Evolutionary conservation across 2,113 vertebrate genomes (phyloP).

Genomic region (Melanerpes formicivorus): DNA sequence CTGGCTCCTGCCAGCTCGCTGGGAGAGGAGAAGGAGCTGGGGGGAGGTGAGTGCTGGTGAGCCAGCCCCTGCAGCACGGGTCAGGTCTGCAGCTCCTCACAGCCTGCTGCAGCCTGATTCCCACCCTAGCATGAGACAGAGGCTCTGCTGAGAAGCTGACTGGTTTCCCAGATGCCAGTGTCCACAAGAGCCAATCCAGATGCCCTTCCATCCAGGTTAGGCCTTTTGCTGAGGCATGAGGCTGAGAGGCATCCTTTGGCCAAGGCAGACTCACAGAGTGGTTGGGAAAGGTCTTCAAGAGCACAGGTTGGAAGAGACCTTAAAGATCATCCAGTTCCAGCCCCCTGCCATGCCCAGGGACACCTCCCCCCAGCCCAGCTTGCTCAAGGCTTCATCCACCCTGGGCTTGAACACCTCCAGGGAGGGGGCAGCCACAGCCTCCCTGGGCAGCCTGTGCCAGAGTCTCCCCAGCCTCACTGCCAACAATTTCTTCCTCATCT

Average conservation of each 20-base stretch:
- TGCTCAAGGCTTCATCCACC: no score
- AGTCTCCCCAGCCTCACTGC: no score
- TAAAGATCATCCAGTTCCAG: no score
- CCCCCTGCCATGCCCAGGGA: no score
- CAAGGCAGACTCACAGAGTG: no score
- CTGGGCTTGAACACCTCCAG: no score
- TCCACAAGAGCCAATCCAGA: background rate
- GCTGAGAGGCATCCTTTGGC: background rate
- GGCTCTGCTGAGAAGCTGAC: background rate
- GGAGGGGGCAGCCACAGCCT: no score
- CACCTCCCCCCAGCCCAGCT: no score
- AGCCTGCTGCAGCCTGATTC: background rate
- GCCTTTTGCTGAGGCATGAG: background rate
- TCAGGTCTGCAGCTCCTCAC: background rate
- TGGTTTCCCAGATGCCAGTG: background rate
- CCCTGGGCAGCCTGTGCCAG: no score
- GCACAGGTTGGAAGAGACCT: no score
- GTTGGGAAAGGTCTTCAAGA: no score
- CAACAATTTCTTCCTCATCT: no score
- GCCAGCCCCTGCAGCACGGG: background rate
- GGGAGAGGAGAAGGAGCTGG: background rate
- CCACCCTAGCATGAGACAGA: background rate
- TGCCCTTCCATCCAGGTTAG: fast-evolving
- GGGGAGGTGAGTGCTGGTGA: fast-evolving
- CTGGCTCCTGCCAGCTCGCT: background rate